Percentiles rank a stretch among this genome's conserved stretches.
Conservation (phyloP, 2,797 vertebrate genomes). For the Sebastolobus alascanus region DNA sequence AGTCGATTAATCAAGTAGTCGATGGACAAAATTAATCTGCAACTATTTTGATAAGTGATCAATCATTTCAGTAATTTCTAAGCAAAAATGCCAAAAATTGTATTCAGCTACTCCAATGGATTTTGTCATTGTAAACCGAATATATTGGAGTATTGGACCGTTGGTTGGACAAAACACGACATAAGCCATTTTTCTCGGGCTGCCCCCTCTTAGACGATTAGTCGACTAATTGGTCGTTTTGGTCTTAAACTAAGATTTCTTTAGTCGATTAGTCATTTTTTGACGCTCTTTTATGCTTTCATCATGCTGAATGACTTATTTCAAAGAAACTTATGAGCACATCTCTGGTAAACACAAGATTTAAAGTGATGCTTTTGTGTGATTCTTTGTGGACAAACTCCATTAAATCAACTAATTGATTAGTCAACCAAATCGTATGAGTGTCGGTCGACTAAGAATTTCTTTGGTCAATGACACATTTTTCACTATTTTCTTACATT, state of each 20-base stretch:
- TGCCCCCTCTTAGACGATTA: too few species aligned
- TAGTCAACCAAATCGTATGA: too few species aligned
- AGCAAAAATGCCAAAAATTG: not conserved
- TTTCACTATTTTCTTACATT: not conserved
- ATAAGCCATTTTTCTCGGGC: not conserved
- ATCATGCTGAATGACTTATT: too few species aligned
- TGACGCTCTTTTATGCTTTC: not conserved
- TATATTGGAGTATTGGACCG: not conserved
- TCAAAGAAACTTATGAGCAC: too few species aligned
- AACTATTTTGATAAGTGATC: not conserved
- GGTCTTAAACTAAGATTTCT: too few species aligned
- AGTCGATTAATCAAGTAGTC: not conserved
- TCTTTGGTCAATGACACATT: too few species aligned
- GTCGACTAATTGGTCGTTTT: too few species aligned
- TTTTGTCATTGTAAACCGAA: not conserved
- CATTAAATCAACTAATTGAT: too few species aligned
- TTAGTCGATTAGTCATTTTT: not conserved
- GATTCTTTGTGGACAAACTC: too few species aligned
- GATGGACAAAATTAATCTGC: not conserved
- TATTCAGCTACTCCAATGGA: not conserved
- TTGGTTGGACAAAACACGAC: not conserved
- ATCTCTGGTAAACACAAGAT: too few species aligned
- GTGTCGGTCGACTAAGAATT: too few species aligned
- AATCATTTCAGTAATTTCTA: not conserved
- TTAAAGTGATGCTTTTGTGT: too few species aligned